Evolutionary conservation across 2,888 invertebrate species (phyloP).

Genomic region (Uloborus plumipes): DNA sequence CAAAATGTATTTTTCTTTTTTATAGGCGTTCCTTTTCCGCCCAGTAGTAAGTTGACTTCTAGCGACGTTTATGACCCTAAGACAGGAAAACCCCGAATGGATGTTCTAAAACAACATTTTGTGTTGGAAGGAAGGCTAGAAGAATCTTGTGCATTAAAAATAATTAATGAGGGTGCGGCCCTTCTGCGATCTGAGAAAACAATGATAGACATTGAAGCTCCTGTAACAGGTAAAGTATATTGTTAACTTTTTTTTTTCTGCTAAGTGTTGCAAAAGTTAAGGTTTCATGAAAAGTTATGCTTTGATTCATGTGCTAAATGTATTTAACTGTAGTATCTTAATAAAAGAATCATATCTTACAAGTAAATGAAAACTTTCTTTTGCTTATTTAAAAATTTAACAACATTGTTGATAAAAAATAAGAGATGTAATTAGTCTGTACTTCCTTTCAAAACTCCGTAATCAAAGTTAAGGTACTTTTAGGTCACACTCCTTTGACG

Average conservation of each 20-base stretch:
- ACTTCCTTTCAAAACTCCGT: too few relatives aligned
- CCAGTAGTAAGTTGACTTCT: constrained; percentile 94
- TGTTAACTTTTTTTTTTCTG: background rate
- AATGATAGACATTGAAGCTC: constrained; percentile 99
- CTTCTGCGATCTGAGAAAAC: constrained; percentile 97
- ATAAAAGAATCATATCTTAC: too few relatives aligned
- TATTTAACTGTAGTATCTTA: background rate
- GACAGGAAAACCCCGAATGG: constrained; percentile 93
- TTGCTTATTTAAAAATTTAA: too few relatives aligned
- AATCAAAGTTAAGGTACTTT: too few relatives aligned
- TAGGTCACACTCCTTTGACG: too few relatives aligned
- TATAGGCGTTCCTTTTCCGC: constrained; percentile 98
- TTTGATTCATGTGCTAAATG: background rate
- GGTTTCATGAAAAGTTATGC: background rate
- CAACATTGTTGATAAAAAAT: too few relatives aligned
- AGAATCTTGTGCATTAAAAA: constrained; percentile 95
- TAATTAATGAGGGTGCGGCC: constrained; percentile 93
- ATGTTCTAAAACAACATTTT: constrained; percentile 98
- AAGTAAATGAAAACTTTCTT: background rate
- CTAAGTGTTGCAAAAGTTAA: background rate
- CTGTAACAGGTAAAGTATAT: constrained; percentile 82
- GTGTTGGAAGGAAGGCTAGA: constrained; percentile 98
- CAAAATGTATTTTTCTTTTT: constrained; percentile 67
- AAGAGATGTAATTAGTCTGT: too few relatives aligned
- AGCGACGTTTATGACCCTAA: constrained; percentile 97